Percentiles rank a stretch among this genome's conserved stretches.
Conservation (phyloP, 2,888 invertebrate genomes). For the Loripinus fragilis region DNA sequence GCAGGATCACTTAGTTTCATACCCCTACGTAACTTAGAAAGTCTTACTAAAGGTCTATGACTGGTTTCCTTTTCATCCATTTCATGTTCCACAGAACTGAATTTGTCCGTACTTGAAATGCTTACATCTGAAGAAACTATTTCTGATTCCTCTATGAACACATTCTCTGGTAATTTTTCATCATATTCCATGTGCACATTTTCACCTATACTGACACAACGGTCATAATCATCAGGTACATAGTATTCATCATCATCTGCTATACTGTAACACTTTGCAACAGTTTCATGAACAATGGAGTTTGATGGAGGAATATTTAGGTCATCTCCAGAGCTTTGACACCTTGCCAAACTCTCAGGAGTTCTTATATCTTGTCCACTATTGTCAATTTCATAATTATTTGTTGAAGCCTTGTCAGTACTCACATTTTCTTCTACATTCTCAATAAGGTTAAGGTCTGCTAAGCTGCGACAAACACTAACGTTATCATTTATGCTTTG, state of each 20-base stretch:
- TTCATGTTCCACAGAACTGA: background rate
- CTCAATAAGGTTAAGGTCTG: conserved; percentile 3
- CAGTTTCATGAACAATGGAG: background rate
- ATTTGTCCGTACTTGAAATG: background rate
- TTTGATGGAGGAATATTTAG: background rate
- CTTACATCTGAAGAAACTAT: background rate
- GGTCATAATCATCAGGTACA: background rate
- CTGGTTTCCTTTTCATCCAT: background rate
- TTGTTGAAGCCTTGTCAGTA: background rate
- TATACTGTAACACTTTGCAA: background rate
- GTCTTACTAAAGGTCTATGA: conserved; percentile 24
- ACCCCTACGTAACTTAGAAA: conserved; percentile 7
- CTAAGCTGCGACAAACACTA: conserved; percentile 2
- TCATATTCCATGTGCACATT: background rate
- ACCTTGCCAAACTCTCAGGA: conserved; percentile 9
- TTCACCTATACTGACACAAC: background rate
- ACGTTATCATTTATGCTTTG: background rate
- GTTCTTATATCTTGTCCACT: conserved; percentile 1
- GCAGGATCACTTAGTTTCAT: background rate
- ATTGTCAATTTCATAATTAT: background rate
- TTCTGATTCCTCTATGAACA: background rate
- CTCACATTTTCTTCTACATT: background rate
- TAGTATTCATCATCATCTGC: background rate
- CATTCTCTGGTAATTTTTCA: background rate
- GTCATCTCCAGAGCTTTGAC: conserved; percentile 22